Evolutionary conservation across 2,797 vertebrate genomes (phyloP).

Genomic region (Salmo trutta): DNA sequence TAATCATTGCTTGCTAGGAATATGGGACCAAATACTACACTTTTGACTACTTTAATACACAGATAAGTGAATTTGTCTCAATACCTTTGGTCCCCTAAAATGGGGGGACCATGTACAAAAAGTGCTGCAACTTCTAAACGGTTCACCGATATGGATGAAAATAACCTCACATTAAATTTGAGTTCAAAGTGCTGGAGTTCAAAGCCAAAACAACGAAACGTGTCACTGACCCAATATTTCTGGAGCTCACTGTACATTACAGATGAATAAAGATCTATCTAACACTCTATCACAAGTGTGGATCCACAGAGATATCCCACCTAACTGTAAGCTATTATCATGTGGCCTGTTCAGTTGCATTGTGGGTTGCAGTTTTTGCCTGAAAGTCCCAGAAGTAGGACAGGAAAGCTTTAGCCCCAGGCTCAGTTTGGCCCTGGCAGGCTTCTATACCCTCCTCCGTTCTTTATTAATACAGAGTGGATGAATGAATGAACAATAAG

Average conservation of each 20-base stretch:
- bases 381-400: neutral
- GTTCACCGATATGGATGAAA: neutral
- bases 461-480: neutral
- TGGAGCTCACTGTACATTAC: neutral
- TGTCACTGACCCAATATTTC: too few relatives aligned
- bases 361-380: neutral
- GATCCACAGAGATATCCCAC: neutral
- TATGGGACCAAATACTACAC: too few relatives aligned
- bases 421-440: slow-evolving; percentile 2
- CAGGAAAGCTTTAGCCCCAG: neutral
- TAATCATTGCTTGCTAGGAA: too few relatives aligned
- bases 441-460: neutral
- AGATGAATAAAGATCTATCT: neutral
- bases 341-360: neutral
- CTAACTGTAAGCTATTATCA: neutral
- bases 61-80: too few relatives aligned
- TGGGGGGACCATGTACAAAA: too few relatives aligned
- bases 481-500: slow-evolving; percentile 3
- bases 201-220: neutral
- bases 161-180: too few relatives aligned
- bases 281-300: neutral
- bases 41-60: too few relatives aligned
- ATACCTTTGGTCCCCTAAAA: too few relatives aligned
- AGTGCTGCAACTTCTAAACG: too few relatives aligned
- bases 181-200: too few relatives aligned